phyloP scores from a whole-genome alignment of 2,797 vertebrate species.

The Aulostomus chinensis region DNA sequence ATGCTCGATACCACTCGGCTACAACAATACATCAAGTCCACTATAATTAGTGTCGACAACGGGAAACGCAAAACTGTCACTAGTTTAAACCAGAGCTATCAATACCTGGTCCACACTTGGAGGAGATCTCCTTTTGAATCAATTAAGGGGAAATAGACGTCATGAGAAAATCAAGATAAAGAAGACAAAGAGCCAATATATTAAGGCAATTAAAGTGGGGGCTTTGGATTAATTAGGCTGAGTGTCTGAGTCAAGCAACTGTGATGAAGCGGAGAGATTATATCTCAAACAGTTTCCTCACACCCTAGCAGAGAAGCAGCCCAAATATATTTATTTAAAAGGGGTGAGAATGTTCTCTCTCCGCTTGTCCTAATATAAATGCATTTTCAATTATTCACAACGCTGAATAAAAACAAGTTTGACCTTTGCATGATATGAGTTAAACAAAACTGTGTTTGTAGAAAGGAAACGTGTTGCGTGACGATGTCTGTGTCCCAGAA shows the following conservation, averaged over 20 bases:
- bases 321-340: constrained; percentile 25
- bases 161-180: constrained; percentile 74
- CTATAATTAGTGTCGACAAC: constrained; percentile 77
- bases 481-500: constrained; percentile 27
- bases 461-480: constrained; percentile 8
- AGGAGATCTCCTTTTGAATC: constrained; percentile 73
- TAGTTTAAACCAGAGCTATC: constrained; percentile 74
- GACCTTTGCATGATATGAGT: constrained; percentile 55
- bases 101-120: constrained; percentile 62
- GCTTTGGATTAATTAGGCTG: constrained; percentile 69
- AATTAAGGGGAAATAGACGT: constrained; percentile 73
- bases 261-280: constrained; percentile 51
- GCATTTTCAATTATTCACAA: constrained; percentile 56
- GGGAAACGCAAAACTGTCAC: constrained; percentile 55
- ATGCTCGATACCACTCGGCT: constrained; percentile 43
- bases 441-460: constrained; percentile 37
- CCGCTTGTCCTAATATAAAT: constrained; percentile 13
- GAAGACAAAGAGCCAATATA: constrained; percentile 67
- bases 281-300: constrained; percentile 26
- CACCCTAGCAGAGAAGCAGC: constrained; percentile 11
- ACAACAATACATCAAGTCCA: constrained; percentile 69
- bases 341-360: constrained; percentile 15
- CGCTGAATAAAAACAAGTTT: constrained; percentile 32
- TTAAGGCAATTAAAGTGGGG: constrained; percentile 71
- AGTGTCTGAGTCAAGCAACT: constrained; percentile 50